These are phyloP conservation scores for Gymnosoma rotundatum DNA, from an alignment of 2,888 invertebrate species.

Conservation along the genomic window DNA sequence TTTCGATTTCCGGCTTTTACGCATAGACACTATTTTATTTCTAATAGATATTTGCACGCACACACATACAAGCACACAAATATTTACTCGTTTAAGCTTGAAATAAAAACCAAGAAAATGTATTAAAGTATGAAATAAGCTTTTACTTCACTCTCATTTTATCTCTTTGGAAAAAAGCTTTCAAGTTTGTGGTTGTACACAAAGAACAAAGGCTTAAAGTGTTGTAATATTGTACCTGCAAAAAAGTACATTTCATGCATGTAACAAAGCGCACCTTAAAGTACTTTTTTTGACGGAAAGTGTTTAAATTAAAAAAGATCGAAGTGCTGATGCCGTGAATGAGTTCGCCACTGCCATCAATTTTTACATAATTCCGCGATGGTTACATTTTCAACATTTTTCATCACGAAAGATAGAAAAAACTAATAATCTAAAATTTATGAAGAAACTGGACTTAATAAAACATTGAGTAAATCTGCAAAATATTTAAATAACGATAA, in stretches of 20 bases:
- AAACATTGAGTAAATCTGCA: no score
- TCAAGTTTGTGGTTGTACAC: not conserved
- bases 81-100: not conserved
- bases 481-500: no score
- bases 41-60: not conserved
- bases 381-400: no score
- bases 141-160: slow-evolving; percentile 46
- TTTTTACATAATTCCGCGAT: no score
- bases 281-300: not conserved
- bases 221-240: not conserved
- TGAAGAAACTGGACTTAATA: no score
- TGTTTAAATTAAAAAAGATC: no score
- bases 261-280: not conserved
- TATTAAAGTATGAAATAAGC: slow-evolving; percentile 9
- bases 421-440: no score
- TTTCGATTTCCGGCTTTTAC: slow-evolving; percentile 66
- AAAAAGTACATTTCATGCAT: not conserved
- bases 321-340: no score
- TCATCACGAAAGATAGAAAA: no score
- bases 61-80: not conserved
- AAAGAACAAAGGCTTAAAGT: no score
- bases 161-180: not conserved
- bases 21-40: slow-evolving; percentile 37
- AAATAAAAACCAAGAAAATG: not conserved
- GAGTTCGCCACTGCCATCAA: no score